Evolutionary conservation across 2,888 invertebrate species (phyloP), one percentile per base, ranked within the genome.

Genomic region (Cerastis leucographa): DNA sequence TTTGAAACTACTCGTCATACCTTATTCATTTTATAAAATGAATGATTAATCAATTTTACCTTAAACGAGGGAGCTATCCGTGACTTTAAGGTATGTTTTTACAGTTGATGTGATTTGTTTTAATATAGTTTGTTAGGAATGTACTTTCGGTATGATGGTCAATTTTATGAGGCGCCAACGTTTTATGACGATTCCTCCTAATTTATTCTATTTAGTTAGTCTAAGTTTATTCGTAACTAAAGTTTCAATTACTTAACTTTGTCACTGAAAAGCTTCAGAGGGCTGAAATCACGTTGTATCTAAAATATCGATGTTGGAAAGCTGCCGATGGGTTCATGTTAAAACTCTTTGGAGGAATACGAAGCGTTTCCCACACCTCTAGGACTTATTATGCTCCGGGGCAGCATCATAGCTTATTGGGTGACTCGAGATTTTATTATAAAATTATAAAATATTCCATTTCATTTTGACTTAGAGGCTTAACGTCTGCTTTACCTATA

Each of bases 1-100:
- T 59, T 80, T 46, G 0, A 62, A 73, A 73, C 40, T 66, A 71
- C 29, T 66, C 11, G 22, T 64, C 51, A 69, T 71, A 71, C 44
- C 49, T 19, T 61, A 61, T 35, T 19, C 35, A 19, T 35, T 35
- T 35, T 35, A 61, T 54, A 44, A 78, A 71, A 42, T 46, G 22
- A 72, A 65, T 72, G 68, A 65, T 69, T 25, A 81, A 81, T 71
- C 56, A 67, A 83, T 83, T 80, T 70, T 71, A 77, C 14, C 22
- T 62, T 67, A 67, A 75, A 76, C 25, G 1, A 67, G 54, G 8
- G 40, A 9, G n/a, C 29, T 29, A 62, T 42, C 29, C 8, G n/a
- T 64, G n/a, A 40, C 40, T 51, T 59, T 8, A 14, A 40, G n/a
- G 4, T 51, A 6, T 40, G 35, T 40, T 25, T 25, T 64, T 42